Base-by-base conservation (phyloP, 1,140 invertebrate species). In the Microplitis mediator region DNA sequence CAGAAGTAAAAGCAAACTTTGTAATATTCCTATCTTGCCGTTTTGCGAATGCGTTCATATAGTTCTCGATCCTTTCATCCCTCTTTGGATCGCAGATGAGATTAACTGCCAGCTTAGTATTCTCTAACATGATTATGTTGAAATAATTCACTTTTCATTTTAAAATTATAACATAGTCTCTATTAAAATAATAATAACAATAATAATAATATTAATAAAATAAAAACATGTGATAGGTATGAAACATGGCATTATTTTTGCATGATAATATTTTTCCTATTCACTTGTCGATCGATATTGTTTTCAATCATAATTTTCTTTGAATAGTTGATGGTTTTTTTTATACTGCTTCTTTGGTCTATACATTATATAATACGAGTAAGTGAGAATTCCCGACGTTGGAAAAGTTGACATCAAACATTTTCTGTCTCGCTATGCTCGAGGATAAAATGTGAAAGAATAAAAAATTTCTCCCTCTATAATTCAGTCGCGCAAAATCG, bases 401-500 rank as follows among this genome's bases (percentile, higher is more conserved):
- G 9, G 16, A 58, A 58, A 58, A 58, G 56, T 31, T 58, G 56
- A 58, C 56, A 58, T 58, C 31, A 58, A 23, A 16, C 23, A 58
- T 16, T 31, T 31, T 16, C 3, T 16, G 5, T n/a, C 36, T 36
- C 9, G 4, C 34, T 11, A 16, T 36, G 39, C 9, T 54, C 52
- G 36, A 67, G 32, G 50, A 13, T 51, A 23, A 54, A 39, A 67
- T 32, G 60, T 51, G 60, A 64, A 69, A 69, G 61, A 73, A 73
- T 73, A 66, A 66, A 67, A 69, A 73, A 69, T 61, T 54, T 54
- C 69, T 32, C 5, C 67, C 61, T 69, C 72, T 61, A 74, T 74
- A 74, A 74, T 74, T 74, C 72, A 74, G 51, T 16, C 68, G 67
- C 65, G 60, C 67, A 36, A 70, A 74, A 74, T 74, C 68, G 72